Percentiles rank a stretch among this genome's conserved stretches.
Conservation (phyloP, 2,888 invertebrate genomes). For the Mesorhabditis spiculigera region DNA sequence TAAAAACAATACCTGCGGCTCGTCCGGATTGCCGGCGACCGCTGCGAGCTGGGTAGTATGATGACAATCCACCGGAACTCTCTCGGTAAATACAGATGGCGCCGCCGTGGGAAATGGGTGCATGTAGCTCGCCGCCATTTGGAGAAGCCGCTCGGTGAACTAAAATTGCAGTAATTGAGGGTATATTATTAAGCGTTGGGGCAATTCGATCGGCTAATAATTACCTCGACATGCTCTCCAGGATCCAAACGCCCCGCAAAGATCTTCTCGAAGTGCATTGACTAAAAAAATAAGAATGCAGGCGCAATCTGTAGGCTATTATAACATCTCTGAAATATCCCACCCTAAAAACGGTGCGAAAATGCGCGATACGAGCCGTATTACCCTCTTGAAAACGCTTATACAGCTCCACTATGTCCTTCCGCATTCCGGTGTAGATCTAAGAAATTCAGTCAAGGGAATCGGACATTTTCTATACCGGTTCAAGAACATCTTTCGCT, state of each 20-base stretch:
- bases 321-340: no score
- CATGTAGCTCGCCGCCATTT: constrained; percentile 12
- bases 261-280: not conserved
- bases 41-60: not conserved
- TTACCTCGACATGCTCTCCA: constrained; percentile 9
- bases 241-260: not conserved
- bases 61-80: not conserved
- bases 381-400: not conserved
- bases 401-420: not conserved
- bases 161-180: not conserved
- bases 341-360: not conserved
- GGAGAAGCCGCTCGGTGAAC: constrained; percentile 13
- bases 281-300: no score
- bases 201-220: not conserved
- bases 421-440: constrained; percentile 4
- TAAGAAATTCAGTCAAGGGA: not conserved
- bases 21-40: not conserved
- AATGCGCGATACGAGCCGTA: not conserved
- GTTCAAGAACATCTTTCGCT: no score
- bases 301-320: no score
- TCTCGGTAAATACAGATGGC: not conserved
- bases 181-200: not conserved
- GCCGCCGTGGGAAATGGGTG: not conserved
- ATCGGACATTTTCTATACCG: no score
- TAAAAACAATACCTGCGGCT: no score